Conservation (phyloP, 2,113 vertebrate genomes). For the Isichthys henryi region DNA sequence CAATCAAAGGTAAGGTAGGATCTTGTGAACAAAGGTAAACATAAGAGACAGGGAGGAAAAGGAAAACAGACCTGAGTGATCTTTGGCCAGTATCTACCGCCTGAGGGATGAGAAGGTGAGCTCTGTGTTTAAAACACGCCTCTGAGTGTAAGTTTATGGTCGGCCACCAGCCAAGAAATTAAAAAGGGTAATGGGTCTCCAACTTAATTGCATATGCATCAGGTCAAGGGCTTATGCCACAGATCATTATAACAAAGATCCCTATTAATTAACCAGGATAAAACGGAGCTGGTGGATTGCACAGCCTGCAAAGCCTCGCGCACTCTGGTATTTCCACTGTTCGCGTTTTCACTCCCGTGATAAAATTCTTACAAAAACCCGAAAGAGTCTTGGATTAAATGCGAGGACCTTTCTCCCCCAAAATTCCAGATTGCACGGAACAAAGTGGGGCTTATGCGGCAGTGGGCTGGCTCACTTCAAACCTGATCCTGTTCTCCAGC, state of each 20-base stretch:
- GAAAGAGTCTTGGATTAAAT: not conserved
- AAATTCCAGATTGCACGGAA: not conserved
- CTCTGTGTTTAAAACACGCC: constrained; percentile 41
- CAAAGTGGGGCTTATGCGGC: not conserved
- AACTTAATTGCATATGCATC: constrained; percentile 34
- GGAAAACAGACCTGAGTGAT: constrained; percentile 73
- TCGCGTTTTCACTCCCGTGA: not conserved
- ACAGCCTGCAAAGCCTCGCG: not conserved
- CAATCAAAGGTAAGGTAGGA: constrained; percentile 74
- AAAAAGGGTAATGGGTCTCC: constrained; percentile 36
- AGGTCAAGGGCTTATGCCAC: constrained; percentile 35
- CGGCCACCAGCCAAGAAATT: constrained; percentile 45
- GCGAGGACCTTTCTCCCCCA: not conserved
- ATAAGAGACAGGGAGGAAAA: constrained; percentile 60
- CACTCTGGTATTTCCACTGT: constrained; percentile 20
- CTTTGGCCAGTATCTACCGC: constrained; percentile 72
- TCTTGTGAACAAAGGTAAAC: constrained; percentile 70
- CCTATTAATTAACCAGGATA: constrained; percentile 68
- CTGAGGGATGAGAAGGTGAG: constrained; percentile 53
- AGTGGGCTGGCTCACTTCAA: constrained; percentile 23
- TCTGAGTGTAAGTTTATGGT: constrained; percentile 40
- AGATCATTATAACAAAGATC: constrained; percentile 63
- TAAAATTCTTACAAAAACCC: not conserved
- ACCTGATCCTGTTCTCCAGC: constrained; percentile 49
- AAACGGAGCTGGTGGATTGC: constrained; percentile 45